Evolutionary conservation across 2,888 invertebrate genomes (phyloP).

Genomic region (Drosophila eohydei): DNA sequence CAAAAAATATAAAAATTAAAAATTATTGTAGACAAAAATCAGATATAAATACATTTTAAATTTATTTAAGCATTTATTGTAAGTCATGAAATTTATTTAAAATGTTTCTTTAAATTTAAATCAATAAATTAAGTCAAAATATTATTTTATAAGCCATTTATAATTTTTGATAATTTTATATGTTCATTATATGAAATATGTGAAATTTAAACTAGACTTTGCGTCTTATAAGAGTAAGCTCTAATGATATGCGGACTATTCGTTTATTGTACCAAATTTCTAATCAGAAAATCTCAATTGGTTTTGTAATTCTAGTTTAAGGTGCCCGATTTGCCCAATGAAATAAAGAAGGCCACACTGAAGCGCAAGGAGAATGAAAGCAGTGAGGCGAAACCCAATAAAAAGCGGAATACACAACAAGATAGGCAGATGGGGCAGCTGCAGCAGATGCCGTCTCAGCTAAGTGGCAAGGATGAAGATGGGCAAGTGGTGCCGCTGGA

Average conservation of each 20-base stretch:
- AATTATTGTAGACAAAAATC: too few species aligned
- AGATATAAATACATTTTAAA: not conserved
- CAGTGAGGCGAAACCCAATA: constrained; percentile 57
- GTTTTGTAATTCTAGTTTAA: constrained; percentile 67
- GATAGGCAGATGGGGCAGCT: constrained; percentile 51
- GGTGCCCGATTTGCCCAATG: constrained; percentile 79
- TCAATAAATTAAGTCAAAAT: too few species aligned
- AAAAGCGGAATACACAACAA: constrained; percentile 63
- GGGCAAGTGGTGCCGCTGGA: constrained; percentile 45
- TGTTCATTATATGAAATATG: too few species aligned
- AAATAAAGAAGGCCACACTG: constrained; percentile 76
- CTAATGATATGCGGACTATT: too few species aligned
- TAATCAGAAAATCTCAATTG: not conserved
- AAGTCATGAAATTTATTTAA: not conserved
- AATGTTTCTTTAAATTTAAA: too few species aligned
- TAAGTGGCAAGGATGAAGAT: constrained; percentile 51
- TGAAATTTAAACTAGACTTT: too few species aligned
- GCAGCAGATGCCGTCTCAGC: constrained; percentile 25
- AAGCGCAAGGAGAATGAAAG: constrained; percentile 78
- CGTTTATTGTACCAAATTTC: not conserved
- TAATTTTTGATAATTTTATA: too few species aligned
- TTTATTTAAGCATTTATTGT: not conserved
- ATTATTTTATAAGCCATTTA: too few species aligned
- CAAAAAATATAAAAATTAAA: not conserved
- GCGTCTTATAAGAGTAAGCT: too few species aligned